A percentile compares a stretch with the other conserved stretches of the same genome.
Conservation (phyloP, 2,888 invertebrate species). For the Paralinhomoeus sp. region DNA sequence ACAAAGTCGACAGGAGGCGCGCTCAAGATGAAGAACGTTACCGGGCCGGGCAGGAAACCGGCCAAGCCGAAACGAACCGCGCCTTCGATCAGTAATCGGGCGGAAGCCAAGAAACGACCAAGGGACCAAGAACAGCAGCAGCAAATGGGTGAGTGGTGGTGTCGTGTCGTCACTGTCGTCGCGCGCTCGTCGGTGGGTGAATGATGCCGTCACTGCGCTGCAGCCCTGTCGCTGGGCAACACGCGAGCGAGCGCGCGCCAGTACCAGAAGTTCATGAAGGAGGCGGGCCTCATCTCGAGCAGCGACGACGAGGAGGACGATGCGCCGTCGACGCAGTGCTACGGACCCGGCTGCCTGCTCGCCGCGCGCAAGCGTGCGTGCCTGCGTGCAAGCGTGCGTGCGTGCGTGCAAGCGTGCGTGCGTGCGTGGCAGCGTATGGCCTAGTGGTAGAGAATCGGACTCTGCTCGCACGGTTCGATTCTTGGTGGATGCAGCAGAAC, state of each 20-base stretch:
- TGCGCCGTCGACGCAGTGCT: slow-evolving; percentile 48
- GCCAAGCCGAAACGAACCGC: background rate
- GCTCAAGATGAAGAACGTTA: background rate
- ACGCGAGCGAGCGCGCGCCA: background rate
- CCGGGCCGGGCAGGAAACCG: background rate
- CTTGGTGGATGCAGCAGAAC: too few species aligned
- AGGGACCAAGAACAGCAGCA: background rate
- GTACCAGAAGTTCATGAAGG: slow-evolving; percentile 1
- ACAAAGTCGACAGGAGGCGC: background rate
- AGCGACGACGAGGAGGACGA: slow-evolving; percentile 12
- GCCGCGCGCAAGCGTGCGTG: slow-evolving; percentile 38
- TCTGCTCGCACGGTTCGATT: too few species aligned
- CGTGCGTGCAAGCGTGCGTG: too few species aligned
- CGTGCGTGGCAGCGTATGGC: too few species aligned
- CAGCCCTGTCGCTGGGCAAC: background rate
- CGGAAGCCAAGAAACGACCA: background rate
- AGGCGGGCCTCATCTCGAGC: slow-evolving; percentile 1
- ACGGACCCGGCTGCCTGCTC: slow-evolving; percentile 60
- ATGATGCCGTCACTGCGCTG: background rate
- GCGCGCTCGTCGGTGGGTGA: background rate
- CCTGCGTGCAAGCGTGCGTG: too few species aligned
- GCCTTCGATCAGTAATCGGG: too few species aligned
- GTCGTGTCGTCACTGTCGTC: background rate
- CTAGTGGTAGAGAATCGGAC: too few species aligned
- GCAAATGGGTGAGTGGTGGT: background rate